A percentile compares a stretch with the other conserved stretches of the same genome.
These are phyloP conservation scores for Dinomys branickii DNA, from an alignment of 2,113 vertebrate species.

Conservation along the genomic window DNA sequence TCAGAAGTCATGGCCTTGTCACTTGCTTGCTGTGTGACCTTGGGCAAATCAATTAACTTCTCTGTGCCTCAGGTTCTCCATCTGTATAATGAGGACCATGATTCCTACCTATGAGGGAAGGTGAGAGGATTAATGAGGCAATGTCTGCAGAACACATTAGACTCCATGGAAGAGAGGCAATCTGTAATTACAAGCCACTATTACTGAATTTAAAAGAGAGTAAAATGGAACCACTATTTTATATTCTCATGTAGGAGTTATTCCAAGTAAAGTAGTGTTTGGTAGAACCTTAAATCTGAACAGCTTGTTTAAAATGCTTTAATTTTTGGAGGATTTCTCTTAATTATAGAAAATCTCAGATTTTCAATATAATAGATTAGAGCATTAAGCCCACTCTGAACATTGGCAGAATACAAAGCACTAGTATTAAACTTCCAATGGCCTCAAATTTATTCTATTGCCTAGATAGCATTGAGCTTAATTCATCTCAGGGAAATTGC, in stretches of 20 bases:
- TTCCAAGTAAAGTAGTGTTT: constrained; percentile 51
- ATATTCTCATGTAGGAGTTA: constrained; percentile 58
- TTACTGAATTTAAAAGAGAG: constrained; percentile 69
- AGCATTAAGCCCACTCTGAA: constrained; percentile 30
- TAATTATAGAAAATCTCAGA: constrained; percentile 61
- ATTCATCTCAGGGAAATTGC: constrained; percentile 45
- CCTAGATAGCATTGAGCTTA: not conserved
- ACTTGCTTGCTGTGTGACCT: constrained; percentile 79
- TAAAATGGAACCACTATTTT: constrained; percentile 68
- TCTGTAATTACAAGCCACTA: constrained; percentile 77
- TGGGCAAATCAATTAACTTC: constrained; percentile 82
- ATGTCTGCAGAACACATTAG: constrained; percentile 73
- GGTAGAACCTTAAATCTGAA: constrained; percentile 15
- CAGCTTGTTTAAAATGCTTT: constrained; percentile 60
- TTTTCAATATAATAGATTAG: constrained; percentile 51
- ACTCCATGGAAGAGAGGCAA: constrained; percentile 54
- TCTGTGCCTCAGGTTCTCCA: constrained; percentile 79
- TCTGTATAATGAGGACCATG: constrained; percentile 73
- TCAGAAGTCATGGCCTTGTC: constrained; percentile 69
- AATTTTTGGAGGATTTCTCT: constrained; percentile 53
- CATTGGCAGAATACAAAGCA: constrained; percentile 60
- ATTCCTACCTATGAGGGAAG: constrained; percentile 73
- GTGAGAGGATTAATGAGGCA: constrained; percentile 74
- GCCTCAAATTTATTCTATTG: constrained; percentile 45
- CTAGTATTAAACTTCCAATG: constrained; percentile 22